These are phyloP conservation scores for Hemichromis elongatus DNA, from an alignment of 2,113 vertebrate species.

Conservation along the genomic window DNA sequence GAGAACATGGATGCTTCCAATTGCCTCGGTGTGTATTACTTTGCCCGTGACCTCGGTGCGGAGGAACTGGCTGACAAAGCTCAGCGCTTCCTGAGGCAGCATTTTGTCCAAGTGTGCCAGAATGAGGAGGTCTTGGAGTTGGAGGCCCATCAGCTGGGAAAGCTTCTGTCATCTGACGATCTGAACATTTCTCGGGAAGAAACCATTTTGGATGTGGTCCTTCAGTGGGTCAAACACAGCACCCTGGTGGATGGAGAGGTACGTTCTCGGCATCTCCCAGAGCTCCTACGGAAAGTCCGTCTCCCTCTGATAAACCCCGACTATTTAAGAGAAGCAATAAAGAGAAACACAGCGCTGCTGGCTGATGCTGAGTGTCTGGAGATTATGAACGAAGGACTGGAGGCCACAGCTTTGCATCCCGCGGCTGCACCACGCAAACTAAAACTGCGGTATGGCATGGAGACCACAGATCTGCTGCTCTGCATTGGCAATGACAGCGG, in stretches of 20 bases:
- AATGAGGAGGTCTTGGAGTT: constrained; percentile 90
- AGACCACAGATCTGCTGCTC: constrained; percentile 89
- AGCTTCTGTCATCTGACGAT: constrained; percentile 87
- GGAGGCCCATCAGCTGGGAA: constrained; percentile 83
- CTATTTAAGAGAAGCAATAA: constrained; percentile 81
- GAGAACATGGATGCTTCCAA: constrained; percentile 94
- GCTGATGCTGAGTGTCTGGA: constrained; percentile 77
- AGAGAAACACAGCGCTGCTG: constrained; percentile 83
- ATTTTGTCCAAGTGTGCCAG: constrained; percentile 90
- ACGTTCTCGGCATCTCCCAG: constrained; percentile 74
- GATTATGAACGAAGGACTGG: constrained; percentile 68
- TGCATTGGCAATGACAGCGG: constrained; percentile 86
- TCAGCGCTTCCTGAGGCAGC: constrained; percentile 80
- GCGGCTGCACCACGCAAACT: constrained; percentile 73
- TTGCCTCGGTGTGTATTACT: constrained; percentile 90
- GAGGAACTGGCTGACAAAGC: constrained; percentile 87
- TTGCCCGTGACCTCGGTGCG: constrained; percentile 87
- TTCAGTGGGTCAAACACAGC: constrained; percentile 83
- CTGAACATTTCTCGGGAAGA: constrained; percentile 92
- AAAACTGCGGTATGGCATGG: constrained; percentile 93
- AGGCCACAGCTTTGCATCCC: constrained; percentile 59
- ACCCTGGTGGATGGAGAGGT: constrained; percentile 41
- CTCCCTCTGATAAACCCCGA: constrained; percentile 81
- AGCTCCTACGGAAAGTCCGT: constrained; percentile 87
- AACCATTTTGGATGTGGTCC: constrained; percentile 88